phyloP scores from a whole-genome alignment of 2,113 vertebrate species.

The Micronycteris hirsuta region DNA sequence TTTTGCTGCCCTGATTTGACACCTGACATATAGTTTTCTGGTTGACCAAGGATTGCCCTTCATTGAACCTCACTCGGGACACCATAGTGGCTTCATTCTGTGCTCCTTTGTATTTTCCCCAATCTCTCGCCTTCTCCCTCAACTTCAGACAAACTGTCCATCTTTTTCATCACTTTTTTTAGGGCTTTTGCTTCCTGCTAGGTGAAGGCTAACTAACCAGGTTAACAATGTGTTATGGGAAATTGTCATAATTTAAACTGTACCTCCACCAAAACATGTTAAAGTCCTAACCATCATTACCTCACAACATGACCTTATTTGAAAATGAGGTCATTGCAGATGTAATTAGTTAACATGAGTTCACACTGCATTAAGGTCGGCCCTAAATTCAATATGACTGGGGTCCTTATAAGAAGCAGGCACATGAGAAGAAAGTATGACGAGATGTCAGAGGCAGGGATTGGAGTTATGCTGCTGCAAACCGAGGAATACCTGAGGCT shows the following conservation, averaged over 20 bases:
- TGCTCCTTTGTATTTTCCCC: background rate
- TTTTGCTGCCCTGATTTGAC: background rate
- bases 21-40: background rate
- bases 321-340: background rate
- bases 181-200: background rate
- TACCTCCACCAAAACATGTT: background rate
- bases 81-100: background rate
- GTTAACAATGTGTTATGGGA: background rate
- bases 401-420: background rate
- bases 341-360: background rate
- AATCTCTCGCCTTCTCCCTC: background rate
- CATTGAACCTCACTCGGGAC: accelerated
- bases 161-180: background rate
- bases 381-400: background rate
- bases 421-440: background rate
- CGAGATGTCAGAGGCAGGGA: background rate
- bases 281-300: background rate
- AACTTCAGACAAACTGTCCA: background rate
- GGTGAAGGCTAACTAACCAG: background rate
- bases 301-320: background rate
- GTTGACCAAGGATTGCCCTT: background rate
- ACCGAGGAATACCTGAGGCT: background rate
- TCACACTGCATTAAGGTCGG: background rate
- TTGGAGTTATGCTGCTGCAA: background rate
- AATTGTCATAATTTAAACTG: background rate